These are phyloP conservation scores for Laodelphax striatellus DNA, from an alignment of 1,140 invertebrate genomes.

Conservation along the genomic window DNA sequence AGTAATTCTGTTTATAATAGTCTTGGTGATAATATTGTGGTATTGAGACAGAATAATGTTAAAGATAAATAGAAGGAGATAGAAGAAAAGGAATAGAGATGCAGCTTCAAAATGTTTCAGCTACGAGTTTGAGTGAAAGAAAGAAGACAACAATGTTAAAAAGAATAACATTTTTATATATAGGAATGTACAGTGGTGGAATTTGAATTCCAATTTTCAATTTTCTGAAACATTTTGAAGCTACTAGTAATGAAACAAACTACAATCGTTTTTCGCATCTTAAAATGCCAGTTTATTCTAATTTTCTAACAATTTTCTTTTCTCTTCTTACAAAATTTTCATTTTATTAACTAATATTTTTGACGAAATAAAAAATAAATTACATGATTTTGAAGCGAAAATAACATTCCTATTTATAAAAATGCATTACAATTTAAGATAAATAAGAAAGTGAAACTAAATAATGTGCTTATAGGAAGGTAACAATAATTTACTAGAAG, in stretches of 20 bases:
- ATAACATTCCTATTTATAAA: constrained; percentile 20
- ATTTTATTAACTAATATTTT: background rate
- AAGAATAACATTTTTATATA: constrained; percentile 13
- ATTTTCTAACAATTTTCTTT: background rate
- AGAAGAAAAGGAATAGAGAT: constrained; percentile 4
- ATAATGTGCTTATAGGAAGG: too few species aligned
- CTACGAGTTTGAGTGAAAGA: constrained; percentile 6
- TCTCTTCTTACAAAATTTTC: background rate
- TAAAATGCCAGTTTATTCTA: background rate
- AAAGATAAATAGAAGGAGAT: background rate
- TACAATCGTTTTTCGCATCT: background rate
- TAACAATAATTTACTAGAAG: too few species aligned
- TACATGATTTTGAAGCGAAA: too few species aligned
- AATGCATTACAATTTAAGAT: background rate
- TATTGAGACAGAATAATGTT: background rate
- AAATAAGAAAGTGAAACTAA: too few species aligned
- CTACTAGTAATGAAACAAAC: constrained; percentile 4
- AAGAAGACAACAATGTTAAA: background rate
- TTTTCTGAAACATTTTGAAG: constrained; percentile 16
- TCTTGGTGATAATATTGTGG: too few species aligned
- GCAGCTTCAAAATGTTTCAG: constrained; percentile 17
- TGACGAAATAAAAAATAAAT: too few species aligned
- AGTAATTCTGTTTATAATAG: too few species aligned
- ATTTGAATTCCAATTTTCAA: background rate
- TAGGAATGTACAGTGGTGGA: constrained; percentile 8